A percentile compares a stretch with the other conserved stretches of the same genome.
phyloP scores from a whole-genome alignment of 1,140 invertebrate genomes.

The Glomeris maerens region DNA sequence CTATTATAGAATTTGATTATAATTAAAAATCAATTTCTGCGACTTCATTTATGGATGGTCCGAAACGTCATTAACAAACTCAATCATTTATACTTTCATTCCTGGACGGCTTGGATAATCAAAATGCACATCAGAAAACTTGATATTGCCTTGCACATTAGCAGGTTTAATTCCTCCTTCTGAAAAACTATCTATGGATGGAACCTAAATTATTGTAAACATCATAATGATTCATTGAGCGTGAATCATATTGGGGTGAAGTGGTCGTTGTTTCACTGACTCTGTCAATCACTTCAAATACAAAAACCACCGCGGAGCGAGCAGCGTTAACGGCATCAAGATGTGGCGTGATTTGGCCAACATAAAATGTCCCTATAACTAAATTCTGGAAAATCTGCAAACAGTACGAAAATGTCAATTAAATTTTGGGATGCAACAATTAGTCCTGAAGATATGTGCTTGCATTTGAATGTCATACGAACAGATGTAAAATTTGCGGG shows the following conservation, averaged over 20 bases:
- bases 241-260: neutral
- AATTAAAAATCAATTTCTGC: too few relatives aligned
- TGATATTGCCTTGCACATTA: conserved; percentile 48
- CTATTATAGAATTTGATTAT: too few relatives aligned
- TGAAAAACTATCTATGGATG: conserved; percentile 52
- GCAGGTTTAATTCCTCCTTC: conserved; percentile 45
- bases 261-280: neutral
- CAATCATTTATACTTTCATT: conserved; percentile 40
- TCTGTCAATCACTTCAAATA: conserved; percentile 59
- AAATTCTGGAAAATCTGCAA: conserved; percentile 41
- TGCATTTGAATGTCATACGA: too few relatives aligned
- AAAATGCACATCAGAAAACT: conserved; percentile 58
- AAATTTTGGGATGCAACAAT: too few relatives aligned
- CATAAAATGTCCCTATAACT: conserved; percentile 65
- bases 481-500: too few relatives aligned
- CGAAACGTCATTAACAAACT: too few relatives aligned
- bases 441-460: too few relatives aligned
- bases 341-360: conserved; percentile 67
- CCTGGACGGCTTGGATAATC: conserved; percentile 63
- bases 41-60: too few relatives aligned
- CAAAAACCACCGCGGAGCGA: conserved; percentile 54
- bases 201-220: conserved; percentile 29
- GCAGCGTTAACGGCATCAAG: conserved; percentile 59
- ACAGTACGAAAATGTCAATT: conserved; percentile 1
- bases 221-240: neutral